Evolutionary conservation across 2,797 vertebrate species (phyloP), one percentile per base, ranked within the genome.

Genomic region (Novumbra hubbsi): DNA sequence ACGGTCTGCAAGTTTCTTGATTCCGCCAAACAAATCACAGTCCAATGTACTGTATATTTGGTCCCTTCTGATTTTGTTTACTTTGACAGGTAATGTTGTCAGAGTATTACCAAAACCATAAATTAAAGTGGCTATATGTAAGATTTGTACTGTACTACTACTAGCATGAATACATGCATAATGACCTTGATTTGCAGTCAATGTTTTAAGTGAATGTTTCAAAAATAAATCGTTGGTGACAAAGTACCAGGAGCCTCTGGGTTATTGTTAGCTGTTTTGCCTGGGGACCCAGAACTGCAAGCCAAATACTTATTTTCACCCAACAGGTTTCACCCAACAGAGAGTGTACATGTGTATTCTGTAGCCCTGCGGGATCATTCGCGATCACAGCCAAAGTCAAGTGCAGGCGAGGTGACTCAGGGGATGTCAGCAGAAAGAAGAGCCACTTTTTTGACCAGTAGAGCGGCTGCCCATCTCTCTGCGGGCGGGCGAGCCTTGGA

Each of bases 391-490:
- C 63, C 73, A 64, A 83, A 67, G 4, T 19, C 78, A 24, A 70
- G 28, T 55, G 4, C 30, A 28, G 76, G 85, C 3, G 32, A 73
- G 52, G 68, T 63, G 7, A 48, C 41, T 7, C 74, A 68, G 41
- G 73, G 71, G 32, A 41, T 50, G 49, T 12, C 74, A 60, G 80
- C 86, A 38, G 92, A 94, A 80, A 80, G 50, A 50, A 85, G 72
- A 80, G 91, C 92, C 1, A 76, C 87, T 55, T 89, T 97, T 63
- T 82, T 97, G 24, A 89, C 95, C 41, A 79, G 91, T 11, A 91
- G 95, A n/a, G 96, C 96, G 0, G 95, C 95, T 0, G 92, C 95
- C 0, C 90, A 87, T 81, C 95, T 96, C 79, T 94, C 89, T 50
- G 88, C 92, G 11, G 94, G 94, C 0, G 90, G 92, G 6, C 73